A percentile compares a stretch with the other conserved stretches of the same genome.
Evolutionary conservation across 2,888 invertebrate genomes (phyloP).

Genomic region (Andrena camellia): DNA sequence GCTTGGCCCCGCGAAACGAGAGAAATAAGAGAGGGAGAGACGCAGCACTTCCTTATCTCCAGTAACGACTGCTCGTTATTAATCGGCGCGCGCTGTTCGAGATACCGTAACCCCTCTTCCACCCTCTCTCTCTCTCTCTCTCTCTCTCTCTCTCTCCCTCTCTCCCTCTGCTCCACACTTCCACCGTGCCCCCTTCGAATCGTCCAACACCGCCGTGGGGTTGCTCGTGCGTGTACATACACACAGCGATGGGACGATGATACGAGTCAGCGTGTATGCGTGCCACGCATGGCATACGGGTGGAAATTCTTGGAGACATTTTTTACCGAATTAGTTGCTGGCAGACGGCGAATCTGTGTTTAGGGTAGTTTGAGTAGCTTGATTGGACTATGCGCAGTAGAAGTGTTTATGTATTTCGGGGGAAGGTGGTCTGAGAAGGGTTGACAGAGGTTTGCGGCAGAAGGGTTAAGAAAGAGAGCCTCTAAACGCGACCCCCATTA

Average conservation of each 20-base stretch:
- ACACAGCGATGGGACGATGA: too few relatives aligned
- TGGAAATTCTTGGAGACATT: too few relatives aligned
- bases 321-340: too few relatives aligned
- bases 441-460: too few relatives aligned
- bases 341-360: too few relatives aligned
- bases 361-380: too few relatives aligned
- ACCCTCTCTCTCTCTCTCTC: conserved; percentile 3
- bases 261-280: too few relatives aligned
- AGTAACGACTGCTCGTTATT: conserved; percentile 83
- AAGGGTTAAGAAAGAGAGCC: too few relatives aligned
- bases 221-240: neutral
- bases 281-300: too few relatives aligned
- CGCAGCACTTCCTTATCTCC: conserved; percentile 78
- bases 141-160: conserved; percentile 1
- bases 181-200: conserved; percentile 18
- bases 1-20: conserved; percentile 48
- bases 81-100: conserved; percentile 78
- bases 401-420: too few relatives aligned
- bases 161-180: conserved; percentile 1
- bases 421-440: too few relatives aligned
- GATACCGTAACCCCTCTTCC: conserved; percentile 65
- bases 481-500: neutral
- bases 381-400: too few relatives aligned
- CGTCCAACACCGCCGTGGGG: conserved; percentile 7
- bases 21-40: conserved; percentile 68